A percentile compares a stretch with the other conserved stretches of the same genome.
Evolutionary conservation across 2,113 vertebrate species (phyloP).

Genomic region (Labeo rohita): DNA sequence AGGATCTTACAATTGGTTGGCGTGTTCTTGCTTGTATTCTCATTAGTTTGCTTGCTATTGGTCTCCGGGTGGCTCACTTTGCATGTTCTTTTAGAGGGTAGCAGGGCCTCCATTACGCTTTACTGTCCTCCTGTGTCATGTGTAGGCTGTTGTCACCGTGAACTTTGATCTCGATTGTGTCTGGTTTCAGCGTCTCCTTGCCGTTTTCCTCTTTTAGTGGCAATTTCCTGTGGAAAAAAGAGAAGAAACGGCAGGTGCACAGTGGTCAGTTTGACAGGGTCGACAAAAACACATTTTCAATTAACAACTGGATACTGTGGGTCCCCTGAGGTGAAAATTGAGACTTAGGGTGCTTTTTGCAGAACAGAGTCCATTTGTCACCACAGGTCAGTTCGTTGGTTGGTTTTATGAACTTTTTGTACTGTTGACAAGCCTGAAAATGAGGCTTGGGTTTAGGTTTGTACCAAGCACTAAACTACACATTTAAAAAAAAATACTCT

Average conservation of each 20-base stretch:
- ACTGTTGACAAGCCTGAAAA: neutral
- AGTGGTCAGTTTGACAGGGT: slow-evolving; percentile 18
- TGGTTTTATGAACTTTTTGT: neutral
- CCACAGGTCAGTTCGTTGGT: neutral
- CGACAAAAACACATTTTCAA: slow-evolving; percentile 10
- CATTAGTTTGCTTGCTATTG: slow-evolving; percentile 80
- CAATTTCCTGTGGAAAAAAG: slow-evolving; percentile 82
- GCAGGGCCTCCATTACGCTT: slow-evolving; percentile 81
- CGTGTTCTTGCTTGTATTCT: slow-evolving; percentile 66
- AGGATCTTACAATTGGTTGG: slow-evolving; percentile 50
- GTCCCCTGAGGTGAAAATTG: neutral
- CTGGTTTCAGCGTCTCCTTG: slow-evolving; percentile 93
- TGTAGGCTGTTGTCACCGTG: slow-evolving; percentile 90
- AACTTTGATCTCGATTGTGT: slow-evolving; percentile 97
- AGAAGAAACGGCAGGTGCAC: slow-evolving; percentile 43
- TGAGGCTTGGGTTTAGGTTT: neutral
- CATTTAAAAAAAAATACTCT: no score
- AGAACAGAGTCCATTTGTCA: neutral
- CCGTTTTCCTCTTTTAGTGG: slow-evolving; percentile 98
- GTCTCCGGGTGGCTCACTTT: slow-evolving; percentile 80
- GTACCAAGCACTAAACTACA: neutral
- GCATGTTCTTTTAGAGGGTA: slow-evolving; percentile 71
- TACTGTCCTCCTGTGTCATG: slow-evolving; percentile 91
- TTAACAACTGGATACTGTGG: neutral
- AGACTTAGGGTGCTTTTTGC: neutral